These are phyloP conservation scores for Tragelaphus scriptus DNA, from an alignment of 2,113 vertebrate genomes.

Conservation along the genomic window DNA sequence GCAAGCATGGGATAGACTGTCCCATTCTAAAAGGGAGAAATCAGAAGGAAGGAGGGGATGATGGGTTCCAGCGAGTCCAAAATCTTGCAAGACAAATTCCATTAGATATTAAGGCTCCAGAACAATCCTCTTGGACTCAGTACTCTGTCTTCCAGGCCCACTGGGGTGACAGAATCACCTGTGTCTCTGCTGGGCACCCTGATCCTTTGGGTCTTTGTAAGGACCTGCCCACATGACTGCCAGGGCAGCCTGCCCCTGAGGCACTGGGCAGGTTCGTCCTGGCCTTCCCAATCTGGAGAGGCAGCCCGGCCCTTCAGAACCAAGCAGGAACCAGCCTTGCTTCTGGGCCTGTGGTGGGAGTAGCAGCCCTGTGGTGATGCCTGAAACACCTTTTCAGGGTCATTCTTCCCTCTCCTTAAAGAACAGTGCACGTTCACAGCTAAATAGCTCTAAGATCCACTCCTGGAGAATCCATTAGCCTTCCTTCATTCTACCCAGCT, in stretches of 20 bases:
- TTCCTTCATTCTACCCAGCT: not conserved
- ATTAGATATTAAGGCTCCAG: not conserved
- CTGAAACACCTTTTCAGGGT: not conserved
- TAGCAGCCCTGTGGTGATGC: not conserved
- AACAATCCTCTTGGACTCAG: not conserved
- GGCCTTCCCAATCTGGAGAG: not conserved
- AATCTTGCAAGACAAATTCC: not conserved
- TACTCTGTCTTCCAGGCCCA: not conserved
- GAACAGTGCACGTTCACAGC: not conserved
- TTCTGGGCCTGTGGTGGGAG: not conserved
- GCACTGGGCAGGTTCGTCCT: not conserved
- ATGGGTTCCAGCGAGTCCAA: not conserved
- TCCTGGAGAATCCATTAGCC: not conserved
- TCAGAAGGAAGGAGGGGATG: not conserved
- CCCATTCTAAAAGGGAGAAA: not conserved
- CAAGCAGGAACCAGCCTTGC: not conserved
- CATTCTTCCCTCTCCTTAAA: constrained; percentile 2
- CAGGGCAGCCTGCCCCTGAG: not conserved
- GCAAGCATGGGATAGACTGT: not conserved
- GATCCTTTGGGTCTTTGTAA: not conserved
- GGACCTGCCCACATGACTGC: not conserved
- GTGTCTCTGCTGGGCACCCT: not conserved
- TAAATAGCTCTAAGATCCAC: not conserved
- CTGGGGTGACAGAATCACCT: not conserved
- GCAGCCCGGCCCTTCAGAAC: not conserved